Percentiles rank a stretch among this genome's conserved stretches.
Conservation (phyloP, 2,113 vertebrate species). For the Cinclus mexicanus region DNA sequence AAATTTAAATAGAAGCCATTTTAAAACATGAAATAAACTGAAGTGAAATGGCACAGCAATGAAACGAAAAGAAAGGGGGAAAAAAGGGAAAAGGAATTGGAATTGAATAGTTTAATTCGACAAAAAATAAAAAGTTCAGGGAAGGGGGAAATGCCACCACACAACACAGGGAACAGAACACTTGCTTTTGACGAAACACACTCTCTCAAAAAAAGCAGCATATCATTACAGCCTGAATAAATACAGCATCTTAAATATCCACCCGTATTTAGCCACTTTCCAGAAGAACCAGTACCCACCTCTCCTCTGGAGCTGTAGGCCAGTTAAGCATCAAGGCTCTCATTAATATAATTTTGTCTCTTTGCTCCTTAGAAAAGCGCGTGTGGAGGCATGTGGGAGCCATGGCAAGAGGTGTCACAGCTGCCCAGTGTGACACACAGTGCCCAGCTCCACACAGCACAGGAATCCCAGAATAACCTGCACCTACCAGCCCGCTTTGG, state of each 20-base stretch:
- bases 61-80: rapidly evolving
- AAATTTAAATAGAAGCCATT: slow-evolving; percentile 53
- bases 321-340: background rate
- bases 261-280: background rate
- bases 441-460: background rate
- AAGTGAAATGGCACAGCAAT: background rate
- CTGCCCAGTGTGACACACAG: background rate
- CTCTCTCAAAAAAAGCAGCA: slow-evolving; percentile 13
- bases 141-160: background rate
- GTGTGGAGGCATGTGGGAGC: background rate
- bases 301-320: background rate
- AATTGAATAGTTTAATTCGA: slow-evolving; percentile 8
- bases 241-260: background rate
- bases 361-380: background rate
- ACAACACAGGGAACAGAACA: background rate
- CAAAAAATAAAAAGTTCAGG: background rate
- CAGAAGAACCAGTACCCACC: background rate
- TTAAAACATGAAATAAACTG: slow-evolving; percentile 19
- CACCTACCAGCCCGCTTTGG: background rate
- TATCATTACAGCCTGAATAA: slow-evolving; percentile 36
- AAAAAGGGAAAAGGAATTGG: background rate
- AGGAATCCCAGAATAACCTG: background rate
- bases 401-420: background rate
- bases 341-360: background rate
- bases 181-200: background rate